Evolutionary conservation across 2,888 invertebrate genomes (phyloP).

Genomic region (Empis stercorea): DNA sequence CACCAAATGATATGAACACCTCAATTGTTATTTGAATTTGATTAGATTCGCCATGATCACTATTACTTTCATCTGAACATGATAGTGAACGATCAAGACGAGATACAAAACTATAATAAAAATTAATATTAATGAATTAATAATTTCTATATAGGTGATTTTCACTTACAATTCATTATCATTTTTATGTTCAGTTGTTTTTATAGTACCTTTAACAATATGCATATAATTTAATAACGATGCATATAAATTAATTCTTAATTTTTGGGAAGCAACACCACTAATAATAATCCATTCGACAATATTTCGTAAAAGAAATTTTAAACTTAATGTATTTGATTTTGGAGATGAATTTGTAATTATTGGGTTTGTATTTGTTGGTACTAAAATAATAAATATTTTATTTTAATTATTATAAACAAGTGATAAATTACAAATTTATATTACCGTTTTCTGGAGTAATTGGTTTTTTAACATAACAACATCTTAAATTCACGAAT

Average conservation of each 20-base stretch:
- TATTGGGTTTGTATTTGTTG: constrained; percentile 5
- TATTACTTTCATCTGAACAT: constrained; percentile 40
- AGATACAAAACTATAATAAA: constrained; percentile 45
- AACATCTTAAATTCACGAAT: constrained; percentile 61
- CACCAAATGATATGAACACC: constrained; percentile 61
- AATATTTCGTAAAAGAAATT: constrained; percentile 60
- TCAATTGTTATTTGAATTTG: constrained; percentile 38
- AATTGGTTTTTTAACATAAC: constrained; percentile 35
- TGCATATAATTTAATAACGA: constrained; percentile 69
- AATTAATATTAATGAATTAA: not conserved
- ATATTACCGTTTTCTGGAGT: too few species aligned
- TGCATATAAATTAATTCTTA: constrained; percentile 76
- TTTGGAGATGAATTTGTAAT: constrained; percentile 32
- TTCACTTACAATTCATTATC: constrained; percentile 28
- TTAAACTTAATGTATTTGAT: constrained; percentile 51
- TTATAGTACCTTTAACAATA: constrained; percentile 44
- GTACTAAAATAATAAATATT: too few species aligned
- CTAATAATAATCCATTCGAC: constrained; percentile 73
- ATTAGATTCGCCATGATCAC: constrained; percentile 44
- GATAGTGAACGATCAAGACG: constrained; percentile 48
- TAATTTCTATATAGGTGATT: constrained; percentile 17
- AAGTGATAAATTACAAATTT: too few species aligned
- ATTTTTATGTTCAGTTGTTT: constrained; percentile 19
- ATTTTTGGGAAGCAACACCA: constrained; percentile 67
- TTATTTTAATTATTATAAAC: too few species aligned